Base-by-base conservation (phyloP, 2,797 vertebrate genomes). In the Borostomias antarcticus region DNA sequence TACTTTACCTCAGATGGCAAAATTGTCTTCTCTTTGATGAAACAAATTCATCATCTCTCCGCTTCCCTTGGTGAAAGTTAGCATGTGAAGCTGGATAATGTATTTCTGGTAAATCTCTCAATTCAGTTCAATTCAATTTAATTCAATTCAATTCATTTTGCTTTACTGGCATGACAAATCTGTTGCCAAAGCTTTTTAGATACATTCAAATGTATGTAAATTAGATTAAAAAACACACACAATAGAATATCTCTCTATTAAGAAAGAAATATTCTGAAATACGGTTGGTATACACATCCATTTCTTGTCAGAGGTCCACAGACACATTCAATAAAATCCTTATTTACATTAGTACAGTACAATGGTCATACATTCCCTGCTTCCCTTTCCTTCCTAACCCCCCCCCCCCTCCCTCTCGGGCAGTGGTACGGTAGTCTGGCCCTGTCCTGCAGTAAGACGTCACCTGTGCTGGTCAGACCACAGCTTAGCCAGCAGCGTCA, bases 401-500 rank as follows among this genome's bases (percentile, higher is more conserved):
- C 48, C 21, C 13, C 10, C 1, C 30, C 13, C 33, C 15, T 40
- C 10, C 6, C 26, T 26, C 25, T 11, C 51, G 23, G 21, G 15
- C 50, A 28, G 37, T 2, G 7, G 58, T 2, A 45, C 2, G 7
- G 58, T 2, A 45, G 67, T 66, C 73, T 68, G 17, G 52, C 62
- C 74, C 56, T 45, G 33, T 51, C 60, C 57, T 40, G 43, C 75
- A 82, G 73, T 83, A 73, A 89, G 88, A 90, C 76, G 82, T 90
- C 88, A 88, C 79, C 85, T 86, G 81, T 56, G 67, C 75, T 80
- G 66, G 62, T 70, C 72, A 72, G 81, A 75, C 80, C 73, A 15
- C 75, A 66, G 80, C 68, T 75, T 58, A 77, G 82, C 82, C 83
- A 82, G 78, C 79, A 79, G 68, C 57, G 77, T 70, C 70, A 51